These are phyloP conservation scores for Microplitis demolitor DNA, from an alignment of 1,140 invertebrate genomes.

Conservation along the genomic window DNA sequence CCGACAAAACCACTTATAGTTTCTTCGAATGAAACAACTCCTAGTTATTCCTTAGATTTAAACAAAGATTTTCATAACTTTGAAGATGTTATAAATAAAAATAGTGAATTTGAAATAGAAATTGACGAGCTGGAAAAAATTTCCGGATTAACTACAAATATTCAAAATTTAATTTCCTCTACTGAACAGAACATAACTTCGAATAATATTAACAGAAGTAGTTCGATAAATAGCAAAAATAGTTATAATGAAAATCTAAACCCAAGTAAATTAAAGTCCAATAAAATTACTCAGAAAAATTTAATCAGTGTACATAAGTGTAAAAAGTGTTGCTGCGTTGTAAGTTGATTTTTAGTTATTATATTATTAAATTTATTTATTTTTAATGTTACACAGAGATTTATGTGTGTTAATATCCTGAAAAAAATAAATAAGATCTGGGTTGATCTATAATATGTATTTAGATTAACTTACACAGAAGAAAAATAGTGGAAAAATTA, in stretches of 20 bases:
- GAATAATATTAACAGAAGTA: constrained; percentile 37
- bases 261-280: constrained; percentile 32
- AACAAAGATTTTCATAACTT: constrained; percentile 10
- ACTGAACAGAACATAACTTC: constrained; percentile 31
- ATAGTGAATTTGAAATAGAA: background rate
- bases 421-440: too few species aligned
- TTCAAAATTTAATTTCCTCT: constrained; percentile 18
- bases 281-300: constrained; percentile 45
- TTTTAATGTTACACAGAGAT: too few species aligned
- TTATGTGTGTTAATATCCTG: too few species aligned
- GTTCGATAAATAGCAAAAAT: constrained; percentile 47
- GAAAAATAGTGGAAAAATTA: too few species aligned
- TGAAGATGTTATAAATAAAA: background rate
- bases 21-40: constrained; percentile 28
- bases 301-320: constrained; percentile 44
- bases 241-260: constrained; percentile 25
- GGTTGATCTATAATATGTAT: too few species aligned
- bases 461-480: too few species aligned
- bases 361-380: background rate
- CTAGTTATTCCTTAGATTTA: constrained; percentile 13
- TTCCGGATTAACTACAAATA: too few species aligned
- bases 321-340: constrained; percentile 50
- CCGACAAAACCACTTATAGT: constrained; percentile 19
- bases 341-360: constrained; percentile 40
- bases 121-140: too few species aligned